Conservation (phyloP, 2,888 invertebrate species). For the Caradrina clavipalpis region DNA sequence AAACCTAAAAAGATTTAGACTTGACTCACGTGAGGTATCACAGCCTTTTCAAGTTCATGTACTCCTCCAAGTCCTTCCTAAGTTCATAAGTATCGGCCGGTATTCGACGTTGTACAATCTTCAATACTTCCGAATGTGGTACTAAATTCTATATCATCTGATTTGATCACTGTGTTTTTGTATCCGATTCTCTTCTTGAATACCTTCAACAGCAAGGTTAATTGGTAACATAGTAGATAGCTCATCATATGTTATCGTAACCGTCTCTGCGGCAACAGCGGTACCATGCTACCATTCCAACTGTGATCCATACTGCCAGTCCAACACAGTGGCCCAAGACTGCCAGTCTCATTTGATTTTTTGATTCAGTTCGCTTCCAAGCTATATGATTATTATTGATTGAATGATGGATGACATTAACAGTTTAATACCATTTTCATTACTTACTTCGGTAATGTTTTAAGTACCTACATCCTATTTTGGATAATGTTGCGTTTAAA, state of each 20-base stretch:
- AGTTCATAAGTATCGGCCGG: slow-evolving; percentile 15
- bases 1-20: neutral
- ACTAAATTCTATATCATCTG: slow-evolving; percentile 1
- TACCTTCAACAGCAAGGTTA: slow-evolving; percentile 8
- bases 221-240: neutral
- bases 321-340: too few relatives aligned
- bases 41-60: neutral
- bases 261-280: neutral
- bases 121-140: slow-evolving; percentile 15
- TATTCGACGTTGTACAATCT: slow-evolving; percentile 1
- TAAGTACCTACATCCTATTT: too few relatives aligned
- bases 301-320: neutral
- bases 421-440: too few relatives aligned
- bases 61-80: neutral
- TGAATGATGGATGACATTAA: too few relatives aligned
- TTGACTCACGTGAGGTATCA: slow-evolving; percentile 18
- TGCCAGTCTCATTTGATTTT: too few relatives aligned
- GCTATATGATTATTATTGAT: too few relatives aligned
- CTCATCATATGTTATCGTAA: neutral
- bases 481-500: too few relatives aligned
- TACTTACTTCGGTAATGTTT: too few relatives aligned
- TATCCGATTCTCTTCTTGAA: slow-evolving; percentile 1
- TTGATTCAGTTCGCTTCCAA: too few relatives aligned
- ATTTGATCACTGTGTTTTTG: slow-evolving; percentile 13
- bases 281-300: neutral